phyloP scores from a whole-genome alignment of 2,113 vertebrate genomes.

The Chauna torquata region DNA sequence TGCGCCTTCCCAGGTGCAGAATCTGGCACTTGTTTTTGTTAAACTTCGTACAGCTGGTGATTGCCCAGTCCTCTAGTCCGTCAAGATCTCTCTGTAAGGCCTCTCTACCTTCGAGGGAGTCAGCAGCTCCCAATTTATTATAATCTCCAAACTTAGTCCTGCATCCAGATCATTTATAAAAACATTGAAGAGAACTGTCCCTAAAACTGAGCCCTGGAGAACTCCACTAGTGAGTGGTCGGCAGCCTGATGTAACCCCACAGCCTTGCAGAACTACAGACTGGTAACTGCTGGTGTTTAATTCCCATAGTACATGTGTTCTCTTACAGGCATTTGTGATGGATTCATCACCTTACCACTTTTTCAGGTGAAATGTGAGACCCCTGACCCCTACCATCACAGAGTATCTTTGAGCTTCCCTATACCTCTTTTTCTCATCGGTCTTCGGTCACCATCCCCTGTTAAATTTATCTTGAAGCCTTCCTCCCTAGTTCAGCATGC shows the following conservation, averaged over 20 bases:
- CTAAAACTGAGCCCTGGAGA: not conserved
- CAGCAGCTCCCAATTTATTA: too few species aligned
- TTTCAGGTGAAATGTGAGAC: not conserved
- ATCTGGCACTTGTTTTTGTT: too few species aligned
- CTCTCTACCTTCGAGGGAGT: too few species aligned
- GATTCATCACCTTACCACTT: not conserved
- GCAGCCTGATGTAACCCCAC: not conserved
- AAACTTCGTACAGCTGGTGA: too few species aligned
- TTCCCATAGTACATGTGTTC: not conserved
- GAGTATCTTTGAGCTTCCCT: not conserved
- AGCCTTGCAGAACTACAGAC: not conserved
- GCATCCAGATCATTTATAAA: not conserved
- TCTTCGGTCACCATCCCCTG: too few species aligned
- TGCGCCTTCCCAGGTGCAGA: too few species aligned
- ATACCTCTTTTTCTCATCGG: not conserved
- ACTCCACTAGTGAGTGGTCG: not conserved
- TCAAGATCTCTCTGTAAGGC: too few species aligned
- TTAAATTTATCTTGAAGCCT: not conserved
- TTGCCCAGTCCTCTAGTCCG: too few species aligned
- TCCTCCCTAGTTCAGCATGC: not conserved
- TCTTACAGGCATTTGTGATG: not conserved
- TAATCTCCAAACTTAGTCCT: not conserved
- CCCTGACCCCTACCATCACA: not conserved
- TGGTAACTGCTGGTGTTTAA: not conserved
- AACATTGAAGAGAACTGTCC: not conserved